phyloP scores from a whole-genome alignment of 1,140 invertebrate species.

The Drosophila funebris region DNA sequence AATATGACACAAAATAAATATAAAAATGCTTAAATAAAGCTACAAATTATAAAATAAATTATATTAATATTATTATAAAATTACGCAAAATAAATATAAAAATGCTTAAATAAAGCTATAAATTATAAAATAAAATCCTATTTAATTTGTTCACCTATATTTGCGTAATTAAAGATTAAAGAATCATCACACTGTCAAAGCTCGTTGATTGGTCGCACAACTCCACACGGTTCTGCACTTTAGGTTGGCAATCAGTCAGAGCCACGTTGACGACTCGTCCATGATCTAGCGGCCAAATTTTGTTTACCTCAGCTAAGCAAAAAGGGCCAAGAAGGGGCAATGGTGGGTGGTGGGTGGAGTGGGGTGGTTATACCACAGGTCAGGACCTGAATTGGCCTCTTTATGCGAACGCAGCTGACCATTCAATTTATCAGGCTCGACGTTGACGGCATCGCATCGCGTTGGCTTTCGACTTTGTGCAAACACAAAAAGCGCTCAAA shows the following conservation, averaged over 20 bases:
- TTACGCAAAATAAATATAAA: no score
- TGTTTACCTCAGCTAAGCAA: constrained; percentile 54
- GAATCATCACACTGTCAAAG: not conserved
- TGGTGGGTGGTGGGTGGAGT: not conserved
- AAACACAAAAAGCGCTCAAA: constrained; percentile 73
- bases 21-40: no score
- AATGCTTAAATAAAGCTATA: no score
- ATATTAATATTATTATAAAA: no score
- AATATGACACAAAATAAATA: no score
- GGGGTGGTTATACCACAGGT: not conserved
- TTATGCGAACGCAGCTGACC: constrained; percentile 74
- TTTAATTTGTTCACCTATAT: no score
- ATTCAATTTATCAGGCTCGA: constrained; percentile 78
- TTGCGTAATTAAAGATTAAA: not conserved
- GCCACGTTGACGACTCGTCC: not conserved
- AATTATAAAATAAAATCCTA: no score
- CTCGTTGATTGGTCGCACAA: not conserved
- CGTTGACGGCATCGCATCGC: constrained; percentile 37
- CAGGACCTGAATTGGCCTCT: constrained; percentile 37
- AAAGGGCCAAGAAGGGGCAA: no score
- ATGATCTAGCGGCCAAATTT: constrained; percentile 28
- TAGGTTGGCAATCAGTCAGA: constrained; percentile 10
- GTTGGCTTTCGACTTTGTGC: constrained; percentile 65
- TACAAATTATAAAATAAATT: no score
- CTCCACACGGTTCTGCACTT: not conserved